Conservation (phyloP, 2,797 vertebrate species). For the Perodicticus potto region DNA sequence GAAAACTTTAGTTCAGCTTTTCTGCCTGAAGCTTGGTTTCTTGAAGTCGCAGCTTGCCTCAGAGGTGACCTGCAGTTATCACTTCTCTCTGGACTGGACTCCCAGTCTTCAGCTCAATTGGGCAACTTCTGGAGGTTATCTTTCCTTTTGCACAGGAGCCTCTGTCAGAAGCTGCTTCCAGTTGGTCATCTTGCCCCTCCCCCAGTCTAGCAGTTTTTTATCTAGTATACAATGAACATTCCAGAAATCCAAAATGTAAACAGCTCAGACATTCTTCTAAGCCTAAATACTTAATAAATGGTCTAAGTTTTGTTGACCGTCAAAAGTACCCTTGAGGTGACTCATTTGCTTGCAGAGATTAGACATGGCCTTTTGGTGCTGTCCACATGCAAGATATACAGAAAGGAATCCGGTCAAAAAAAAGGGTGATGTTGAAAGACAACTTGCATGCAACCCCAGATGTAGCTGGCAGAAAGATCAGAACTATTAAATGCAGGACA, state of each 20-base stretch:
- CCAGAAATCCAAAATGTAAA: conserved; percentile 16
- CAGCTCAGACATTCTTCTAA: conserved; percentile 13
- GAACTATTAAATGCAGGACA: neutral
- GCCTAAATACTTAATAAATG: neutral
- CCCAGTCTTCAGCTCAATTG: too few relatives aligned
- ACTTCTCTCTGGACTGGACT: too few relatives aligned
- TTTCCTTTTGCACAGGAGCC: too few relatives aligned
- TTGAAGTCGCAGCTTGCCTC: too few relatives aligned
- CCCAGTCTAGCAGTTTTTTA: neutral
- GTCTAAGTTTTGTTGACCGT: conserved; percentile 19
- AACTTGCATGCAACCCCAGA: neutral
- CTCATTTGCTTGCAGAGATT: conserved; percentile 25
- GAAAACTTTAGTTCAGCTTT: too few relatives aligned
- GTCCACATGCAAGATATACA: neutral
- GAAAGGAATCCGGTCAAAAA: neutral
- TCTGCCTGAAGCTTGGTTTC: too few relatives aligned
- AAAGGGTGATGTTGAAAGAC: conserved; percentile 16
- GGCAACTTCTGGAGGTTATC: too few relatives aligned
- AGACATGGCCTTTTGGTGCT: conserved; percentile 3
- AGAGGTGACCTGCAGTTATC: too few relatives aligned
- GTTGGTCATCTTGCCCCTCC: too few relatives aligned
- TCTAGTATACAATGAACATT: neutral
- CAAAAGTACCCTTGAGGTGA: neutral
- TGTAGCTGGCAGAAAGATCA: neutral
- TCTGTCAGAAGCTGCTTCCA: too few relatives aligned